Evolutionary conservation across 2,888 invertebrate genomes (phyloP), one percentile per base, ranked within the genome.

Genomic region (Tenthredo mesomela): DNA sequence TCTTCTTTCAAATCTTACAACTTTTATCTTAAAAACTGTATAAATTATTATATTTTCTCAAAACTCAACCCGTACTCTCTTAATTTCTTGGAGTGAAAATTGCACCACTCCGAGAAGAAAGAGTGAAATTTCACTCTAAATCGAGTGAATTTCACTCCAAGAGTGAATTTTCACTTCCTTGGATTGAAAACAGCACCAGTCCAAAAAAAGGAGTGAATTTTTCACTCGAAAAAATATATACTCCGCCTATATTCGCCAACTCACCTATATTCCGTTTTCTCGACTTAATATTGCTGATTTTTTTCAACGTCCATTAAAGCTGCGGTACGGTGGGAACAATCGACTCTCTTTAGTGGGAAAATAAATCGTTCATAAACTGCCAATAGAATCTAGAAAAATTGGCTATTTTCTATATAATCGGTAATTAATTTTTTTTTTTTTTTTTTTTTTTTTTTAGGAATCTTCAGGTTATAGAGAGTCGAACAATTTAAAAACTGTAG

Each of bases 311-410:
- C 25, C 50, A 43, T 47, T 33, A 21, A 43, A 43, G 33, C 29
- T 15, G n/a, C 29, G 50, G 80, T 80, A 40, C 10, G 15, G 40
- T 29, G 61, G 21, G 61, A 80, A 80, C 80, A 80, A 80, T 61
- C 40, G n/a, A 43, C 61, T 80, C 61, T 80, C 40, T 40, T 65
- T 61, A 58, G 25, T 21, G 61, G 58, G n/a, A 29, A 21, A 25
- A 80, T 80, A 80, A 80, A 80, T 80, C 80, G 61, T 61, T 40
- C 21, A 15, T 61, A 80, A 61, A 65, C 33, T 61, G 9, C 25
- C 37, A 37, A 80, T 80, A 61, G 40, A 61, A 80, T 80, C 80
- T 40, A 61, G 80, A 80, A 80, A 80, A 61, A 80, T 80, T 33
- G 80, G 21, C 33, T 40, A 80, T 80, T 80, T 80, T 80, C 80